Percentiles rank a stretch among this genome's conserved stretches.
Conservation (phyloP, 2,797 vertebrate genomes). For the Aplochiton taeniatus region DNA sequence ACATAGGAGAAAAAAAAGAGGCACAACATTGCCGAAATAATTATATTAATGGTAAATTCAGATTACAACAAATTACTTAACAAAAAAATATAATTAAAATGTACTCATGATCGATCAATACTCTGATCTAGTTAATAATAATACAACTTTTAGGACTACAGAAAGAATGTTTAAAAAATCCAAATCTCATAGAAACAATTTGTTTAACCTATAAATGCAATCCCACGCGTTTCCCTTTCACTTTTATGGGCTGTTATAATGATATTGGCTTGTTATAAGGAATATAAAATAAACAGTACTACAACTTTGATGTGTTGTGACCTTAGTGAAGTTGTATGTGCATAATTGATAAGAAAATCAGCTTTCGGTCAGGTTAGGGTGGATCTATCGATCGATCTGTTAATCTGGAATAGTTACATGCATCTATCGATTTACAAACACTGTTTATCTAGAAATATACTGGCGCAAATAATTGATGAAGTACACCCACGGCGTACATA, state of each 20-base stretch:
- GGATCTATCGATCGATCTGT: conserved; percentile 71
- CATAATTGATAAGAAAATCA: conserved; percentile 68
- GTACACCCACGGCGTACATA: conserved; percentile 63
- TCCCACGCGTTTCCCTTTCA: too few species aligned
- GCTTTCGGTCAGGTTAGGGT: conserved; percentile 55
- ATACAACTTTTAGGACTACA: too few species aligned
- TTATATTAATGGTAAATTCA: conserved; percentile 39
- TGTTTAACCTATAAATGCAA: too few species aligned
- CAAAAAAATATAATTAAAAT: too few species aligned
- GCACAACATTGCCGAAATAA: conserved; percentile 37
- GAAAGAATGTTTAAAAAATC: too few species aligned
- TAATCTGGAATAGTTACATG: conserved; percentile 78
- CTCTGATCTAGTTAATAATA: too few species aligned
- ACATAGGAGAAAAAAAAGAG: background rate
- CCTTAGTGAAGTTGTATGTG: conserved; percentile 44
- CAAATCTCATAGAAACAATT: too few species aligned
- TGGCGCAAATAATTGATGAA: conserved; percentile 74
- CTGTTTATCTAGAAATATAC: conserved; percentile 76
- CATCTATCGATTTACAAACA: conserved; percentile 76
- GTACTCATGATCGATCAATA: too few species aligned
- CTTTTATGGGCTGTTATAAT: too few species aligned
- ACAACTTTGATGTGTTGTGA: conserved; percentile 43
- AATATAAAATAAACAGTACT: background rate
- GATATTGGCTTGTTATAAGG: background rate
- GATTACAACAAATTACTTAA: conserved; percentile 3